Evolutionary conservation across 2,888 invertebrate genomes (phyloP).

Genomic region (Mamestra brassicae): DNA sequence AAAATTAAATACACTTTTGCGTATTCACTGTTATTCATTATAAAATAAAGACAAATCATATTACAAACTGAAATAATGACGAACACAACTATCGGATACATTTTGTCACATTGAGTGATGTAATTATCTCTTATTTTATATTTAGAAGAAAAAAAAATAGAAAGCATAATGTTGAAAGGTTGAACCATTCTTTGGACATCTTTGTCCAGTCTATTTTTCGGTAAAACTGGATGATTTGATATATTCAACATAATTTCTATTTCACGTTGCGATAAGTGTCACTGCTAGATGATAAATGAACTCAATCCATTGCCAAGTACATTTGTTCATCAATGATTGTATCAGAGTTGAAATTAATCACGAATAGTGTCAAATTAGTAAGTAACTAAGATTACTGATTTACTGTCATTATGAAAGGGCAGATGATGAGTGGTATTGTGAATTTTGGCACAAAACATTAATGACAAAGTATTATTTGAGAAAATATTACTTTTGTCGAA

Average conservation of each 20-base stretch:
- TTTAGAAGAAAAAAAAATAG: slow-evolving; percentile 11
- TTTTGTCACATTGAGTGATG: slow-evolving; percentile 20
- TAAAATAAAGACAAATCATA: no score
- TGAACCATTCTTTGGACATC: not conserved
- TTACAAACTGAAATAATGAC: no score
- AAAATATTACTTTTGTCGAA: no score
- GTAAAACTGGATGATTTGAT: not conserved
- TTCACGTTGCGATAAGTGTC: not conserved
- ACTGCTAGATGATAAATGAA: not conserved
- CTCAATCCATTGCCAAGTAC: not conserved
- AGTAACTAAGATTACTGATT: no score
- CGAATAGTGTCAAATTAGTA: no score
- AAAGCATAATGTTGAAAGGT: slow-evolving; percentile 25
- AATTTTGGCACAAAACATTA: no score
- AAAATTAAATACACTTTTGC: not conserved
- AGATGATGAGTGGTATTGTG: no score
- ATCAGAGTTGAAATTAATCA: no score
- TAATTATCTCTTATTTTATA: slow-evolving; percentile 25
- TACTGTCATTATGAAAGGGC: no score
- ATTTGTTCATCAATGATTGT: not conserved
- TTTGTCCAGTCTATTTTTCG: slow-evolving; percentile 5
- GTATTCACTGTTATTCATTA: no score
- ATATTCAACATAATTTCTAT: not conserved
- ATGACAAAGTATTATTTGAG: no score
- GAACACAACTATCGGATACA: not conserved